Base-by-base conservation (phyloP, 2,113 vertebrate genomes). In the Chaetodon trifascialis region DNA sequence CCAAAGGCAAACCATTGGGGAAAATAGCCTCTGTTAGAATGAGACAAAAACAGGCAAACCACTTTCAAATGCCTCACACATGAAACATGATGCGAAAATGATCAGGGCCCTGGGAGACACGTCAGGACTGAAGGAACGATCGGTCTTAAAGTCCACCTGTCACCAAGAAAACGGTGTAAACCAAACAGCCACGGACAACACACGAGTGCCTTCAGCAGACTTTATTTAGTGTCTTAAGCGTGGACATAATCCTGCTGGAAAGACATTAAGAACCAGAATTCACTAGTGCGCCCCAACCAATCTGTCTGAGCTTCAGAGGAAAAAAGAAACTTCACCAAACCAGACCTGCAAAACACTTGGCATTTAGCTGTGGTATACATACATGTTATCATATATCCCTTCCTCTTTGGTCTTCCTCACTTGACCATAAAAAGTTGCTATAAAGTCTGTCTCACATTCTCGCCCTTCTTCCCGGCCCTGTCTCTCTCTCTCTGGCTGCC, bases 401-500 rank as follows among this genome's bases (percentile, higher is more conserved):
- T 16, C 3, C 16, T 21, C 4, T 65, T 38, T 67, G 64, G 30
- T 21, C 30, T 34, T 46, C 66, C 66, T 79, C 11, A n/a, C 64
- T 34, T 40, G 62, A 49, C 25, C 42, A 65, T 21, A 51, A 5
- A 60, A 23, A 25, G 30, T 73, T 58, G 14, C 51, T 25, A 2
- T 23, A 5, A 40, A n/a, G 38, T 54, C 25, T 54, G 34, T 34
- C 42, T 59, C 70, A 30, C 59, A 36, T 4, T 47, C 54, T 69
- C 36, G 51, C 63, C 4, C 51, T 64, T 40, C 21, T 56, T 49
- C 25, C 38, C 19, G 12, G 5, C 46, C 25, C 52, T 76, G 30
- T 30, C n/a, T 80, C 14, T 82, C 77, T 79, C 54, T 77, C 51
- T 55, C 44, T 25, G 44, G 23, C 66, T 83, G 84, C 74, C 88